These are phyloP conservation scores for Tyria jacobaeae DNA, from an alignment of 2,888 invertebrate genomes.

Conservation along the genomic window DNA sequence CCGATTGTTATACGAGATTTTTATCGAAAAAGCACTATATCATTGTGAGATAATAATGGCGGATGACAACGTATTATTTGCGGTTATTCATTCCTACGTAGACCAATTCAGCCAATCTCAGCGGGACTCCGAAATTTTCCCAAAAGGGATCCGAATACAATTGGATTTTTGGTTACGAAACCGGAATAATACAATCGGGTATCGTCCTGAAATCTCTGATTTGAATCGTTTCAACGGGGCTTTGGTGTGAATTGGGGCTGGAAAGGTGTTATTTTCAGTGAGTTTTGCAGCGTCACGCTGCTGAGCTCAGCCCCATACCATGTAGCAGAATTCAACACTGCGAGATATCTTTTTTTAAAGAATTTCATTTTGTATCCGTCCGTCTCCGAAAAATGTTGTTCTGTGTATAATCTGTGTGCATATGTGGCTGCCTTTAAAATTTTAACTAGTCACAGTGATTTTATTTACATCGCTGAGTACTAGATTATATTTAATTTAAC, in stretches of 20 bases:
- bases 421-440: no score
- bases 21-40: slow-evolving; percentile 84
- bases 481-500: no score
- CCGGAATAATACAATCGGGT: slow-evolving; percentile 86
- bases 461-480: no score
- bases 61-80: slow-evolving; percentile 86
- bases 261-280: slow-evolving; percentile 72
- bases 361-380: slow-evolving; percentile 38
- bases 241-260: slow-evolving; percentile 78
- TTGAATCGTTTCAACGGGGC: slow-evolving; percentile 83
- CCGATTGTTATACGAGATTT: slow-evolving; percentile 80
- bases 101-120: slow-evolving; percentile 81
- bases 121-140: slow-evolving; percentile 79
- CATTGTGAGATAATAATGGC: slow-evolving; percentile 85
- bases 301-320: slow-evolving; percentile 36
- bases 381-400: no score
- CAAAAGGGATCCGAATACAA: slow-evolving; percentile 82
- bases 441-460: no score
- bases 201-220: slow-evolving; percentile 85
- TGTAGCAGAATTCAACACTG: slow-evolving; percentile 30
- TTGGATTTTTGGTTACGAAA: slow-evolving; percentile 86
- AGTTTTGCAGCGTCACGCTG: slow-evolving; percentile 70
- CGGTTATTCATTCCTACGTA: slow-evolving; percentile 79
- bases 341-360: slow-evolving; percentile 50
- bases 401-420: no score